Evolutionary conservation across 2,797 vertebrate species (phyloP), one percentile per base, ranked within the genome.

Genomic region (Eurystomus glaucurus): DNA sequence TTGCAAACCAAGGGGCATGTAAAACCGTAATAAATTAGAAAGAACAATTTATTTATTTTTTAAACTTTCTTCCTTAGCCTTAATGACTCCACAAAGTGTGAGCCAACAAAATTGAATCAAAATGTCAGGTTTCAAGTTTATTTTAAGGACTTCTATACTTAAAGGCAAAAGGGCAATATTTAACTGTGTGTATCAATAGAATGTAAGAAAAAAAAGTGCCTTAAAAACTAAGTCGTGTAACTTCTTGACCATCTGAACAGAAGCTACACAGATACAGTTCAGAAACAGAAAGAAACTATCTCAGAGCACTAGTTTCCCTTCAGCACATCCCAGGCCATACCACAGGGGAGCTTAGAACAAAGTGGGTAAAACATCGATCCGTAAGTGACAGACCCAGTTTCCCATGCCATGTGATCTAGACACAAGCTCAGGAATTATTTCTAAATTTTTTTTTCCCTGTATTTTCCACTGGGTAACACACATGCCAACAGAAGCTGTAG

Each of bases 271-370:
- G 69, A 51, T 80, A 17, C 13, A 35, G 10, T 51, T 70, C n/a
- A 57, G 58, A 88, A 70, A 2, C 23, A 12, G 6, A 90, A 23
- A 65, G 26, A 48, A 25, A 26, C 22, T 0, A 64, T 22, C 48
- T 77, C 3, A 0, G n/a, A 46, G 25, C 26, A 48, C 26, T 55
- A 1, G 0, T 33, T 12, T 17, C 39, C 17, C 43, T 48, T 69
- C 22, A 57, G 31, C 8, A 19, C 4, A 88, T 3, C 9, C 43
- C 33, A 79, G 21, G 58, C 16, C 17, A 39, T 37, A 21, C 2
- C 28, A 39, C 7, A 65, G 26, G 7, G 9, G 25, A 76, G 5
- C 19, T 79, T 21, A 60, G 39, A 82, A 39, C 1, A 2, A 66
- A 39, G n/a, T 33, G 19, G 10, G 10, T 31, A 82, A 68, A 72